Percentiles rank a stretch among this genome's conserved stretches.
These are phyloP conservation scores for Meliscaeva auricollis DNA, from an alignment of 2,888 invertebrate genomes.

Conservation along the genomic window DNA sequence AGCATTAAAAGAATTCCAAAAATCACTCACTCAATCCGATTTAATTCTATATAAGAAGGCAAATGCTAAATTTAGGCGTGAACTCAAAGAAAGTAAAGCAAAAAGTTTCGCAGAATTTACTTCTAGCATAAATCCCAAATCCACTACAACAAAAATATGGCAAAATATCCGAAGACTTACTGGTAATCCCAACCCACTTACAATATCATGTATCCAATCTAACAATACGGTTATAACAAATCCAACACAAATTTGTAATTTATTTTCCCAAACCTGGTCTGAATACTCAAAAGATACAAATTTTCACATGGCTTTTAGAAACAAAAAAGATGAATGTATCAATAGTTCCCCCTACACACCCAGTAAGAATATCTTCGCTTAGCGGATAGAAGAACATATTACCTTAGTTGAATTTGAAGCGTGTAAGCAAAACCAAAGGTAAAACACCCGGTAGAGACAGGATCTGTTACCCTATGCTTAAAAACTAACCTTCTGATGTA, in stretches of 20 bases:
- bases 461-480: constrained; percentile 30
- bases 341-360: background rate
- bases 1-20: constrained; percentile 35
- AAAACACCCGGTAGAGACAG: constrained; percentile 37
- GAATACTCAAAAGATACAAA: constrained; percentile 14
- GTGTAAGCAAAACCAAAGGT: constrained; percentile 15
- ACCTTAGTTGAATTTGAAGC: constrained; percentile 20
- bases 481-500: constrained; percentile 17
- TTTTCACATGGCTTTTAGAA: background rate
- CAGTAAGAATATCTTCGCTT: background rate
- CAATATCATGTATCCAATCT: background rate
- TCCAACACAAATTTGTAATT: constrained; percentile 15
- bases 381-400: constrained; percentile 4
- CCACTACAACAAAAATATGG: constrained; percentile 27
- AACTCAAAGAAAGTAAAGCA: constrained; percentile 23
- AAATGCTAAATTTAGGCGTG: constrained; percentile 14
- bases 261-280: constrained; percentile 24
- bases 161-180: constrained; percentile 38
- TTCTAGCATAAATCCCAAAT: constrained; percentile 21
- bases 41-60: constrained; percentile 7
- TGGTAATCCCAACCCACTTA: constrained; percentile 16
- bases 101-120: constrained; percentile 38
- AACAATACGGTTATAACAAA: background rate
- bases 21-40: constrained; percentile 9
- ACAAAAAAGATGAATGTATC: constrained; percentile 4